Conservation (phyloP, 1,140 invertebrate genomes). For the Cyphomyrmex costatus region DNA sequence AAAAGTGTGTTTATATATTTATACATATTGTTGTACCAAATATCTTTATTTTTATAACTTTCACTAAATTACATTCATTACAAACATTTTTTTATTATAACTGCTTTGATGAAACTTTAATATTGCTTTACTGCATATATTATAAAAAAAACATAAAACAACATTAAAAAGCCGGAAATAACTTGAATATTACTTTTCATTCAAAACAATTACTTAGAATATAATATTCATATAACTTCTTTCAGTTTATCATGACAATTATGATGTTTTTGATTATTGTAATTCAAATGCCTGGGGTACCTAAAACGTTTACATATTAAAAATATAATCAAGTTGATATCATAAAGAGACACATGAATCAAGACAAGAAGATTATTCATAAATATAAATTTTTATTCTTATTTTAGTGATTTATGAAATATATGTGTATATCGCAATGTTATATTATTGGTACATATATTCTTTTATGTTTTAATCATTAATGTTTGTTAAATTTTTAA, state of each 20-base stretch:
- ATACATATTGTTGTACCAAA: not conserved
- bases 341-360: not conserved
- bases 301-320: not conserved
- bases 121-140: not conserved
- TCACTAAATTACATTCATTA: not conserved
- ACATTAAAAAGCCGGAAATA: not conserved
- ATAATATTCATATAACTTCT: not conserved
- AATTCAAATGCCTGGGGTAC: not conserved
- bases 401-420: not conserved
- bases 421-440: too few species aligned
- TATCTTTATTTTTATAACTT: not conserved
- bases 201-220: too few species aligned
- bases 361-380: not conserved
- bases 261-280: not conserved
- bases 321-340: not conserved
- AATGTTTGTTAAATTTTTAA: too few species aligned
- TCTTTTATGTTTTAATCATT: too few species aligned
- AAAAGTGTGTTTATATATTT: not conserved
- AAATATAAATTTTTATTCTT: not conserved
- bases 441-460: too few species aligned
- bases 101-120: not conserved
- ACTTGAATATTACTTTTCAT: too few species aligned
- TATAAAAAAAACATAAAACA: not conserved
- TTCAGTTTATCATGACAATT: not conserved
- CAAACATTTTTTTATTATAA: not conserved